Percentiles rank a stretch among this genome's conserved stretches.
phyloP scores from a whole-genome alignment of 2,113 vertebrate species.

The Marmota flaviventris region DNA sequence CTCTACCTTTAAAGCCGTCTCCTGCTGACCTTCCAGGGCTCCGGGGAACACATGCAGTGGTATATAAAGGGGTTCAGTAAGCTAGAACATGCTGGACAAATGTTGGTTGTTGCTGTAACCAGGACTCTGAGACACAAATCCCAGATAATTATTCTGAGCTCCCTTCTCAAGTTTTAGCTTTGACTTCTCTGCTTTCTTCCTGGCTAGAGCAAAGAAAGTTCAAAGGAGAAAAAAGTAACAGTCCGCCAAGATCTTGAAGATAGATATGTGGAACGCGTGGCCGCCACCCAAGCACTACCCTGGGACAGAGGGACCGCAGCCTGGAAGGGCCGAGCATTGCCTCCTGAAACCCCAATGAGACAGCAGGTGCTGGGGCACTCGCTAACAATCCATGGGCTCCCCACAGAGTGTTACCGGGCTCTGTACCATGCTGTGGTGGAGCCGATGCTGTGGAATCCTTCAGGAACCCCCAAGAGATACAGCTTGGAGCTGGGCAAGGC shows the following conservation, averaged over 20 bases:
- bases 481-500: slow-evolving; percentile 85
- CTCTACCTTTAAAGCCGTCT: slow-evolving; percentile 11
- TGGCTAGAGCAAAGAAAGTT: slow-evolving; percentile 79
- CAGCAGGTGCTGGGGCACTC: not conserved
- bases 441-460: slow-evolving; percentile 81
- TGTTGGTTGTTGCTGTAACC: slow-evolving; percentile 60
- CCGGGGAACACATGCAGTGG: not conserved
- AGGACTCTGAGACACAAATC: slow-evolving; percentile 70
- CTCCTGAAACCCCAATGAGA: slow-evolving; percentile 52
- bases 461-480: slow-evolving; percentile 79
- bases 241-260: slow-evolving; percentile 77
- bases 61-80: not conserved
- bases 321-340: not conserved
- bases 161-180: slow-evolving; percentile 75
- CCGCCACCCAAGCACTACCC: slow-evolving; percentile 60
- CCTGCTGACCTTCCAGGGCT: slow-evolving; percentile 33
- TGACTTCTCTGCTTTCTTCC: slow-evolving; percentile 78
- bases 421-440: slow-evolving; percentile 87
- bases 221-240: slow-evolving; percentile 73
- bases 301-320: slow-evolving; percentile 25
- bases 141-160: slow-evolving; percentile 69
- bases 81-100: slow-evolving; percentile 46
- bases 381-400: slow-evolving; percentile 79
- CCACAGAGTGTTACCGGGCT: slow-evolving; percentile 81
- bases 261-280: slow-evolving; percentile 72